Conservation (phyloP, 64 coral and sea anemone genomes). For the Hydrozoanthus tunicans region DNA sequence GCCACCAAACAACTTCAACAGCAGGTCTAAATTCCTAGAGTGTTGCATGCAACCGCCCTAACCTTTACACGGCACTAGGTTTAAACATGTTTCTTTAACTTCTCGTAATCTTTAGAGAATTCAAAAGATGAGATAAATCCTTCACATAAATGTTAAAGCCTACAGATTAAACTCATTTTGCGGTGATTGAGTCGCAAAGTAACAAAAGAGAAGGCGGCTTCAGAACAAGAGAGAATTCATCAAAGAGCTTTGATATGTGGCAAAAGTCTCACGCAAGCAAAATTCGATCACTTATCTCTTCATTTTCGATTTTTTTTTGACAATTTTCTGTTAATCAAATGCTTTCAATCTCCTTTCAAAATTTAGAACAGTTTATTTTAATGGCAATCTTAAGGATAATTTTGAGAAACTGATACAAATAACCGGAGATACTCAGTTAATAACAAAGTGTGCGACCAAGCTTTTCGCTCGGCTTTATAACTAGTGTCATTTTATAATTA, state of each 20-base stretch:
- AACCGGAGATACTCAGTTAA: background rate
- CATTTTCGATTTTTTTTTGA: background rate
- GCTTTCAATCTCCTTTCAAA: background rate
- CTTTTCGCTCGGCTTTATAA: background rate
- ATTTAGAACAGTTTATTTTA: background rate
- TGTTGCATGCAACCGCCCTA: too few species aligned
- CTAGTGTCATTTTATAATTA: constrained; percentile 10
- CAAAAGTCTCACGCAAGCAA: background rate
- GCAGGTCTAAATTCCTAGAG: background rate
- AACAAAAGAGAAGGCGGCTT: background rate
- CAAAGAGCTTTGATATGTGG: background rate
- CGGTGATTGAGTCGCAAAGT: background rate
- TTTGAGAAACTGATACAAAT: background rate
- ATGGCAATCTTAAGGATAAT: background rate
- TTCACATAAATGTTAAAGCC: background rate
- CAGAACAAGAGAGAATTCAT: background rate
- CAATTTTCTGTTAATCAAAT: background rate
- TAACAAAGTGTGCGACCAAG: background rate
- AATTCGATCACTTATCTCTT: background rate
- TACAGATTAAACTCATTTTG: background rate
- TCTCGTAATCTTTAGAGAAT: background rate
- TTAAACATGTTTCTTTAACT: background rate
- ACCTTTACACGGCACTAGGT: too few species aligned
- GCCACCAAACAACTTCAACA: background rate
- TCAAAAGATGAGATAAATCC: background rate